Evolutionary conservation across 1,140 invertebrate species (phyloP).

Genomic region (Aphelenchoides fujianensis): DNA sequence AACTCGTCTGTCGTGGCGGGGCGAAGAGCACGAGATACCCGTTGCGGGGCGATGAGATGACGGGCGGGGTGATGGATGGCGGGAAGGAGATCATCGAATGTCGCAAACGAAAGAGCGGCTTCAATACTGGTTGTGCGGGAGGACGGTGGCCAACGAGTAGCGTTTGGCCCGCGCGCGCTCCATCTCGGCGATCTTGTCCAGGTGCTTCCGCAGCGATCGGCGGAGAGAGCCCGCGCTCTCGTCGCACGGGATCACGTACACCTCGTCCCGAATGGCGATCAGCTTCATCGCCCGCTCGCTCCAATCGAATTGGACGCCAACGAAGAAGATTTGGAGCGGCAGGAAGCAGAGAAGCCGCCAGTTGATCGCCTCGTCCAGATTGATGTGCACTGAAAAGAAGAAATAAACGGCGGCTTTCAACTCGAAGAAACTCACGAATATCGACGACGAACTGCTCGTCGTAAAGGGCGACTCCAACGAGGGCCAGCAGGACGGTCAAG

Average conservation of each 20-base stretch:
- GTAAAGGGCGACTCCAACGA: background rate
- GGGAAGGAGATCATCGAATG: background rate
- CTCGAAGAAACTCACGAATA: constrained; percentile 19
- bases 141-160: background rate
- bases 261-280: constrained; percentile 3
- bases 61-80: background rate
- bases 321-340: background rate
- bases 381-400: constrained; percentile 13
- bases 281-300: background rate
- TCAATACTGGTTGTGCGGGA: background rate
- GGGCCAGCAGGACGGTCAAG: background rate
- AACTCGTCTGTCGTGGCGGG: too few relatives aligned
- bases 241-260: constrained; percentile 11
- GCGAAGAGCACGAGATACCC: too few relatives aligned
- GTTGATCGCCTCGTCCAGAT: background rate
- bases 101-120: too few relatives aligned
- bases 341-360: background rate
- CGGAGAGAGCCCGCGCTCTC: background rate
- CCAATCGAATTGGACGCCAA: constrained; percentile 1
- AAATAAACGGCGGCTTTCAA: constrained; percentile 12
- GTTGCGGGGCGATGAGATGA: too few relatives aligned
- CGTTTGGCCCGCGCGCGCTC: background rate
- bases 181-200: background rate
- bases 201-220: constrained; percentile 1
- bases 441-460: background rate